These are phyloP conservation scores for Epinephelus awoara DNA, from an alignment of 2,797 vertebrate genomes.

Conservation along the genomic window DNA sequence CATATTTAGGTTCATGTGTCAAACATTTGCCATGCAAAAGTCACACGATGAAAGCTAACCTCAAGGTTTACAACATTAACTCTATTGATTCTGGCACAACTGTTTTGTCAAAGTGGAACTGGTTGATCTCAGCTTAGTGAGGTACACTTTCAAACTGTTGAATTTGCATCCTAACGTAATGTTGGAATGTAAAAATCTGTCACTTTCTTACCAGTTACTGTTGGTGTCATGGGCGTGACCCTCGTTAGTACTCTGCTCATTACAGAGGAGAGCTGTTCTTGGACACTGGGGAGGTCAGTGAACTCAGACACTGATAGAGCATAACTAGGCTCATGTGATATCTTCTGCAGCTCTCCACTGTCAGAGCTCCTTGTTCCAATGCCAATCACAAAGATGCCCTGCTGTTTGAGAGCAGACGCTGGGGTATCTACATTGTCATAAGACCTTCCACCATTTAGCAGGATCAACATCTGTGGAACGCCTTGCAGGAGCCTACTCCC, in stretches of 20 bases:
- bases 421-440: no score
- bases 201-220: constrained; percentile 55
- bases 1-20: background rate
- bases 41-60: background rate
- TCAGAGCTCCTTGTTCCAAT: constrained; percentile 71
- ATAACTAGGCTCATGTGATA: constrained; percentile 39
- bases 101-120: background rate
- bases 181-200: background rate
- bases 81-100: no score
- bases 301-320: constrained; percentile 57
- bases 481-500: no score
- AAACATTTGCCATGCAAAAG: rapidly evolving
- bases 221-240: constrained; percentile 39
- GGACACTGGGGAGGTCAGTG: constrained; percentile 55
- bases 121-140: no score
- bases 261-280: constrained; percentile 53
- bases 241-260: constrained; percentile 47
- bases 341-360: constrained; percentile 57
- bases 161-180: no score
- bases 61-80: background rate
- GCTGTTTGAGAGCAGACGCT: no score
- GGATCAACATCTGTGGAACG: no score
- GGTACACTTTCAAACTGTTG: no score
- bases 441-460: no score
- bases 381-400: constrained; percentile 8